These are phyloP conservation scores for Bilobella aurantiaca DNA, from an alignment of 1,140 invertebrate species.

Conservation along the genomic window DNA sequence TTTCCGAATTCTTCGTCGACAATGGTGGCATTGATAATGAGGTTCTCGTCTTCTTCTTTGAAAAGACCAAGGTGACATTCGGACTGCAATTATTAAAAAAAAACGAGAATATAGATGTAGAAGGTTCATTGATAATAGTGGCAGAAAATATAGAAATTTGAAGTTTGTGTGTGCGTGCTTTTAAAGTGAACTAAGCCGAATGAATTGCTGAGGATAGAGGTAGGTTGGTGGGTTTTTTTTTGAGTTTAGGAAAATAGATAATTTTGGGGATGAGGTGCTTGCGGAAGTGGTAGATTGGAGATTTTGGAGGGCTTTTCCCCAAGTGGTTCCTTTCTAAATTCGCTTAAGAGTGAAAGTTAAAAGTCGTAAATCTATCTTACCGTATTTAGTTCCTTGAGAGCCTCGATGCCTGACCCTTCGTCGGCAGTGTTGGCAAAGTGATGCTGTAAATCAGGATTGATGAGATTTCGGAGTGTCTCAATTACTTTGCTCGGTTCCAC, in stretches of 20 bases:
- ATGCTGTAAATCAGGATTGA: conserved; percentile 28
- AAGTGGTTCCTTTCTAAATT: too few species aligned
- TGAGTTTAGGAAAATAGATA: not conserved
- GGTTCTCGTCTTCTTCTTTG: conserved; percentile 72
- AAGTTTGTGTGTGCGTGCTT: too few species aligned
- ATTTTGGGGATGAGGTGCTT: not conserved
- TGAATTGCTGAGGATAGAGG: too few species aligned
- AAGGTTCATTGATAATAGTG: conserved; percentile 33
- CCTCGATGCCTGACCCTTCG: conserved; percentile 17
- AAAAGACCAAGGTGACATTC: conserved; percentile 70
- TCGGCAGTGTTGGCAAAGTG: conserved; percentile 28
- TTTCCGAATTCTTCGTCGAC: conserved; percentile 50
- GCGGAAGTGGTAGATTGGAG: too few species aligned
- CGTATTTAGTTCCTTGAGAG: conserved; percentile 29
- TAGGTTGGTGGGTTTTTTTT: too few species aligned
- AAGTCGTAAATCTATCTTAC: conserved; percentile 20
- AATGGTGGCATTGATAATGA: conserved; percentile 69
- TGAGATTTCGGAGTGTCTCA: conserved; percentile 52
- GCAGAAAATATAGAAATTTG: too few species aligned
- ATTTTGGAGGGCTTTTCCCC: too few species aligned
- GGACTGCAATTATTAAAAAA: conserved; percentile 58
- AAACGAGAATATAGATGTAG: too few species aligned
- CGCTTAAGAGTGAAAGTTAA: too few species aligned
- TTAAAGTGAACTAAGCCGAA: too few species aligned
- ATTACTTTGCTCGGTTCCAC: conserved; percentile 68